Percentiles rank a stretch among this genome's conserved stretches.
phyloP scores from a whole-genome alignment of 2,113 vertebrate species.

The Neopipo cinnamomea region DNA sequence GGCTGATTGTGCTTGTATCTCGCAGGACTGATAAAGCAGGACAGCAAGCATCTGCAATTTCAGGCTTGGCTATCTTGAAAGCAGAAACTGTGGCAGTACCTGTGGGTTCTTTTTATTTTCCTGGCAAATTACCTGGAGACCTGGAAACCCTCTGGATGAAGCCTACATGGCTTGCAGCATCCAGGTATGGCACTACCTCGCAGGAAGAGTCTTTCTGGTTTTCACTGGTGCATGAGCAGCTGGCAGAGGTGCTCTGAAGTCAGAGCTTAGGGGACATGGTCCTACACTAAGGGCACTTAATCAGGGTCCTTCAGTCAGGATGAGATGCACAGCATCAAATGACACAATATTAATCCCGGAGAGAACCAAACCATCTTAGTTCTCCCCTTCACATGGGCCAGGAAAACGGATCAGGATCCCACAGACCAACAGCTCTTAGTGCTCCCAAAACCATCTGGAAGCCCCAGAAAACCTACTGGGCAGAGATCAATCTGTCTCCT shows the following conservation, averaged over 20 bases:
- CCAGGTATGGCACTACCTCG: background rate
- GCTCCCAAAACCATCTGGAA: background rate
- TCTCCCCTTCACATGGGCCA: background rate
- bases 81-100: background rate
- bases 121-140: background rate
- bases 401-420: background rate
- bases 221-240: background rate
- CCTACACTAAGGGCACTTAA: background rate
- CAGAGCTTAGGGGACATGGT: background rate
- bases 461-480: background rate
- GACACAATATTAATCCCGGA: background rate
- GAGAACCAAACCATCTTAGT: background rate
- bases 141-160: background rate
- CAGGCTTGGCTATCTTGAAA: background rate
- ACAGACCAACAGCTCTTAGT: background rate
- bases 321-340: background rate
- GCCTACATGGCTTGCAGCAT: background rate
- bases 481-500: background rate
- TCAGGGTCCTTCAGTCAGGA: background rate
- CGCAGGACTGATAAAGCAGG: background rate
- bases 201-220: background rate
- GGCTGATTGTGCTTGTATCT: background rate
- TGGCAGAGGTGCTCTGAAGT: background rate
- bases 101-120: background rate
- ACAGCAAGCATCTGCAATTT: background rate